Conservation (phyloP, 2,888 invertebrate species). For the Prenolepis imparis region DNA sequence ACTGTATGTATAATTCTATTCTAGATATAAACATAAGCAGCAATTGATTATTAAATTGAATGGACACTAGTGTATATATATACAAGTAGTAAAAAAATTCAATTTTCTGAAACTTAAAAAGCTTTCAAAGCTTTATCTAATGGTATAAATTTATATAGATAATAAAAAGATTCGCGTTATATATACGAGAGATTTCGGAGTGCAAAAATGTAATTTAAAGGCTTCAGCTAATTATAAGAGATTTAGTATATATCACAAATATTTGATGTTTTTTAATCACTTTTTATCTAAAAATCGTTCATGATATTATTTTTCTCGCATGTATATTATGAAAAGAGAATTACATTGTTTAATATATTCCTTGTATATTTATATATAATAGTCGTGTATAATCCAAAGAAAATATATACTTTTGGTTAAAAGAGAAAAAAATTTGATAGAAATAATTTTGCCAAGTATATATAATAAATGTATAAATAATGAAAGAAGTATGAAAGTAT, state of each 20-base stretch:
- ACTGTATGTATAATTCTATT: conserved; percentile 29
- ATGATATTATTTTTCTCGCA: background rate
- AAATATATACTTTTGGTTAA: conserved; percentile 21
- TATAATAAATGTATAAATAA: conserved; percentile 30
- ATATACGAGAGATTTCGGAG: conserved; percentile 5
- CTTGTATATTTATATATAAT: conserved; percentile 21
- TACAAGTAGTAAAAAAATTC: conserved; percentile 16
- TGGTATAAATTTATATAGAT: conserved; percentile 19
- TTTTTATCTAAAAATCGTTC: background rate
- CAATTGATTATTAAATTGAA: background rate
- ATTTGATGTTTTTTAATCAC: conserved; percentile 24
- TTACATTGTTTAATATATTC: conserved; percentile 11
- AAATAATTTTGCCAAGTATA: conserved; percentile 23
- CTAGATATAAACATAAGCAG: conserved; percentile 15
- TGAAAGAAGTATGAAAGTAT: conserved; percentile 10
- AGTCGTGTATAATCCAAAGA: conserved; percentile 15
- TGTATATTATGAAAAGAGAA: background rate
- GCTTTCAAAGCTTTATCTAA: background rate
- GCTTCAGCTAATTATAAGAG: conserved; percentile 18
- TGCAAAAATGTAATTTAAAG: conserved; percentile 27
- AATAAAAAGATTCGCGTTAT: background rate
- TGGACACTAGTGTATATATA: conserved; percentile 5
- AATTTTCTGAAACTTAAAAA: conserved; percentile 5
- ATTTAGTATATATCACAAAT: conserved; percentile 9
- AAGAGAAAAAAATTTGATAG: background rate